A percentile compares a stretch with the other conserved stretches of the same genome.
phyloP scores from a whole-genome alignment of 1,140 invertebrate genomes.

The Medauroidea extradentata region DNA sequence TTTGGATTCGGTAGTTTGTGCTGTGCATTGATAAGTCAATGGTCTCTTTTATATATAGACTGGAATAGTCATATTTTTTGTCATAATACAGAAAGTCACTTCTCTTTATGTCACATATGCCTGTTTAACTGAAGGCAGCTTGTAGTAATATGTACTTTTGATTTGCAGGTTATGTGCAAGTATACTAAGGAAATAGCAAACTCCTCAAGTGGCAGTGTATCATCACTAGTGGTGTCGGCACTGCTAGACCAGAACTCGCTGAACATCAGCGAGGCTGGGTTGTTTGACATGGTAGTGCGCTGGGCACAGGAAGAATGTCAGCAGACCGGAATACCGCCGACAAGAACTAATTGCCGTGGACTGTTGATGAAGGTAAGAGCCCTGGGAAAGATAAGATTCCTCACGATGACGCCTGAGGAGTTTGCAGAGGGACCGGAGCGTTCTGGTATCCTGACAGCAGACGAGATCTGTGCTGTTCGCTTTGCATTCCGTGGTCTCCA shows the following conservation, averaged over 20 bases:
- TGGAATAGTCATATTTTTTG: no score
- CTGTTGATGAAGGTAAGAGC: constrained; percentile 15
- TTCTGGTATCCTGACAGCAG: constrained; percentile 15
- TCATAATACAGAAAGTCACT: no score
- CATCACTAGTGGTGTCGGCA: constrained; percentile 9
- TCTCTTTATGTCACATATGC: no score
- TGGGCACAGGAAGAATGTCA: constrained; percentile 22
- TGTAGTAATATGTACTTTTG: no score
- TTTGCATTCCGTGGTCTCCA: not conserved
- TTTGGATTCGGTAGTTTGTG: no score
- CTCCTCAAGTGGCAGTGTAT: constrained; percentile 1
- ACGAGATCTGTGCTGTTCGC: constrained; percentile 14
- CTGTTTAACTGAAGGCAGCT: no score
- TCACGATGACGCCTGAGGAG: constrained; percentile 16
- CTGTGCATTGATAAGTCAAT: no score
- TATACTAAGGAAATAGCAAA: constrained; percentile 14
- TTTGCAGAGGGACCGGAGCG: constrained; percentile 5
- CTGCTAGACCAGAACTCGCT: constrained; percentile 22
- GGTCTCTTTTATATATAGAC: no score
- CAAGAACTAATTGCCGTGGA: constrained; percentile 9
- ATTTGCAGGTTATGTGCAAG: constrained; percentile 14
- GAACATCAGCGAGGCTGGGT: constrained; percentile 24
- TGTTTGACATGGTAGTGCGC: constrained; percentile 16
- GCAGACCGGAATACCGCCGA: not conserved
- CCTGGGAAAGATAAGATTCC: constrained; percentile 21